A percentile compares a stretch with the other conserved stretches of the same genome.
Conservation (phyloP, 2,888 invertebrate genomes). For the Aporophyla nigra region DNA sequence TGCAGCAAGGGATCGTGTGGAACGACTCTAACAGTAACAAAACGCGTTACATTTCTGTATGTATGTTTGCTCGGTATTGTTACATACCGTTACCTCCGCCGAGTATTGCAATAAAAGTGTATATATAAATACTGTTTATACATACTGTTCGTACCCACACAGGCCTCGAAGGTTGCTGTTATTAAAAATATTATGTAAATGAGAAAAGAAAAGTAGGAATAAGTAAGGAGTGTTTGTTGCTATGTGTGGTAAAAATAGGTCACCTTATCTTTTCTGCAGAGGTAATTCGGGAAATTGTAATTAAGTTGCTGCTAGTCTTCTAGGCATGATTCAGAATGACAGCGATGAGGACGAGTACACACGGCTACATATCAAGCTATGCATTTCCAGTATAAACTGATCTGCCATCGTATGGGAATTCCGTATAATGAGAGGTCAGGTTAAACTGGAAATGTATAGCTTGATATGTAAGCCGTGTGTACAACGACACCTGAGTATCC, state of each 20-base stretch:
- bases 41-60: slow-evolving; percentile 74
- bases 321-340: not conserved
- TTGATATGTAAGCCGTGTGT: no score
- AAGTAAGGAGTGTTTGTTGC: not conserved
- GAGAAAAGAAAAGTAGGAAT: slow-evolving; percentile 5
- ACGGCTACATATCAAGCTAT: no score
- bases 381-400: no score
- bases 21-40: slow-evolving; percentile 68
- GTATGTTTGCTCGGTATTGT: slow-evolving; percentile 70
- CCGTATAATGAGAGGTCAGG: no score
- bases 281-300: not conserved
- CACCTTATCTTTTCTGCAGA: not conserved
- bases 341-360: not conserved
- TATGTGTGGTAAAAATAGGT: slow-evolving; percentile 10
- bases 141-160: slow-evolving; percentile 23
- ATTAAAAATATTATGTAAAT: slow-evolving; percentile 57
- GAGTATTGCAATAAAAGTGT: slow-evolving; percentile 40
- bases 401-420: no score
- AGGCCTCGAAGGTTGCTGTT: slow-evolving; percentile 20
- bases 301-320: not conserved
- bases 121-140: slow-evolving; percentile 27
- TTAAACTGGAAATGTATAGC: no score
- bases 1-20: not conserved
- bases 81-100: slow-evolving; percentile 62
- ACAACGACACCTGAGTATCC: not conserved